Base-by-base conservation (phyloP, 2,888 invertebrate genomes). In the Globia sparganii region DNA sequence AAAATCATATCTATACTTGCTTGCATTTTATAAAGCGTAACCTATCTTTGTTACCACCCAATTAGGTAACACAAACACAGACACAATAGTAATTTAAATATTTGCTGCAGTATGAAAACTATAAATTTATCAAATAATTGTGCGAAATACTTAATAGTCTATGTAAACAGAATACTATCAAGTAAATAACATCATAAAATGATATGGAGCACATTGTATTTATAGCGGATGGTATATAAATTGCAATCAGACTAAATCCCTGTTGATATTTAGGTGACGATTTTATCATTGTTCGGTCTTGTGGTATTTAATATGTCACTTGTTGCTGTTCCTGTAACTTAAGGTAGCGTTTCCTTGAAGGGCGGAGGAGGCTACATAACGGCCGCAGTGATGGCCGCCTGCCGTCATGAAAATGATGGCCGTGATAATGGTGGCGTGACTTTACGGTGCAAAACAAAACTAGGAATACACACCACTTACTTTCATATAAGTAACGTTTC, bases 121-220 rank as follows among this genome's bases (percentile, higher is more conserved):
- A 61, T 62, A 13, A 77, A 70, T 73, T 6, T 59, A 83, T 71
- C 56, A 68, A 75, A 68, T 65, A 56, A 43, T 71, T 85, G 83
- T 67, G 21, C 66, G 78, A 64, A 59, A 86, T 68, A 83, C 68
- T 74, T 69, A 67, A 67, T 59, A 28, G 18, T 66, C n/a, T 66
- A 31, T 25, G 49, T 72, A 69, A 78, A 85, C 56, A 70, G 9
- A 46, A 49, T 21, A 43, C 13, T 74, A 61, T 72, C 72, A 82
- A 65, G 68, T 56, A 80, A 86, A 84, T 80, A 79, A 59, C 67
- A 74, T 84, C 40, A 34, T 86, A 77, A 86, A 86, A 68, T 64
- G 28, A 72, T 86, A 83, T 56, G 68, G 31, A 46, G 15, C 37
- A 43, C 75, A 59, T 71, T 74, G 66, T 69, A 66, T 67, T 62